Percentiles rank a stretch among this genome's conserved stretches.
phyloP scores from a whole-genome alignment of 1,140 invertebrate genomes.

The Heliothis subflexa region DNA sequence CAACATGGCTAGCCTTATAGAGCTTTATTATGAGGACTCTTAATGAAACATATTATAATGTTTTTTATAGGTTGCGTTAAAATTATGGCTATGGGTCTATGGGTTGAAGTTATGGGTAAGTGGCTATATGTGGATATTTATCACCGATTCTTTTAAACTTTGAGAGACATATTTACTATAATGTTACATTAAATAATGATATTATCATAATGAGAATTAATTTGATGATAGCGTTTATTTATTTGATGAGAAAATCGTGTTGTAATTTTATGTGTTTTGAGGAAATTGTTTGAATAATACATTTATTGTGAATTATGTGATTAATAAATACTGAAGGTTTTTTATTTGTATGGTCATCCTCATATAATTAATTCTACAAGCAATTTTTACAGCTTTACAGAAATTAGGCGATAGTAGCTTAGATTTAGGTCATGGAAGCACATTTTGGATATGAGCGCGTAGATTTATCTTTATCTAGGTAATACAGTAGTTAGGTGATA shows the following conservation, averaged over 20 bases:
- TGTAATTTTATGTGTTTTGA: slow-evolving; percentile 5
- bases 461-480: no score
- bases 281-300: slow-evolving; percentile 7
- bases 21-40: slow-evolving; percentile 47
- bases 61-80: background rate
- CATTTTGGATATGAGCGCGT: no score
- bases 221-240: background rate
- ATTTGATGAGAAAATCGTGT: slow-evolving; percentile 12
- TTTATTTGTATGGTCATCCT: background rate
- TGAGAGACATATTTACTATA: slow-evolving; percentile 23
- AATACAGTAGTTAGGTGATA: no score
- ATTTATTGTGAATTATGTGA: background rate
- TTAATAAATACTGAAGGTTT: background rate
- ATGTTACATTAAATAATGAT: slow-evolving; percentile 2
- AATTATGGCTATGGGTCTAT: background rate
- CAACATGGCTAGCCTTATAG: background rate
- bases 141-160: slow-evolving; percentile 3
- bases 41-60: slow-evolving; percentile 60
- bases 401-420: no score
- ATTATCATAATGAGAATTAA: slow-evolving; percentile 29
- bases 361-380: no score
- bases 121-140: slow-evolving; percentile 7
- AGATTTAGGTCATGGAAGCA: no score
- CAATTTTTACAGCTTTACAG: no score
- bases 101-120: background rate